A percentile compares a stretch with the other conserved stretches of the same genome.
These are phyloP conservation scores for Gallinago nigripennis DNA, from an alignment of 2,797 vertebrate genomes.

Conservation along the genomic window DNA sequence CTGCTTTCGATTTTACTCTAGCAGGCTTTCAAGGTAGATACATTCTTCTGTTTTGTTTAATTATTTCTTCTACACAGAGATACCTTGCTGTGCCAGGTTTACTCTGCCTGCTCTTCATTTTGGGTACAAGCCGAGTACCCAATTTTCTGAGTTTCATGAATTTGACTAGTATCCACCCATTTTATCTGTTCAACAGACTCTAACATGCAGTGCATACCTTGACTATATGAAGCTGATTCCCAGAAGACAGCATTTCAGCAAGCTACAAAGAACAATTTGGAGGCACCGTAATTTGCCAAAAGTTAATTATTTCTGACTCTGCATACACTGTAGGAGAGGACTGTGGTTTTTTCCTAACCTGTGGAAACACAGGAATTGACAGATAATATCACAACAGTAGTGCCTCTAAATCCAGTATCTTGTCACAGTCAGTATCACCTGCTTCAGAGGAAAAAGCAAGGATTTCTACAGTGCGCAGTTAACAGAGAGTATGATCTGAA, in stretches of 20 bases:
- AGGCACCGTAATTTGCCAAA: not conserved
- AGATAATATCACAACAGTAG: not conserved
- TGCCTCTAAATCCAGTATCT: not conserved
- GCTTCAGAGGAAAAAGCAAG: not conserved
- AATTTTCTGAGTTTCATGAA: not conserved
- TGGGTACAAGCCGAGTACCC: not conserved
- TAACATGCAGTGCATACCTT: not conserved
- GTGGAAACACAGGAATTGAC: not conserved
- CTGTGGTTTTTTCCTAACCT: not conserved
- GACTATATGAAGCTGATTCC: not conserved
- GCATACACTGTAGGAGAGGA: not conserved
- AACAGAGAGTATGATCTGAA: not conserved
- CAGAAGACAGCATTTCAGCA: not conserved
- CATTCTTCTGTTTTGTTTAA: conserved; percentile 29
- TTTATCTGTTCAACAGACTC: not conserved
- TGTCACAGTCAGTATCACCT: not conserved
- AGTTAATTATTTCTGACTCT: not conserved
- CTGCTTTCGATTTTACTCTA: conserved; percentile 22
- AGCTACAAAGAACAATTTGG: not conserved
- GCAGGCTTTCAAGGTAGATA: conserved; percentile 18
- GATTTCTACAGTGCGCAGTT: not conserved
- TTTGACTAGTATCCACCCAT: not conserved
- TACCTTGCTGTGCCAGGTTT: not conserved
- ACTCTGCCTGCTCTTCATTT: conserved; percentile 32
- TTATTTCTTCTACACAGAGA: conserved; percentile 26